Conservation (phyloP, 2,888 invertebrate genomes). For the Chloroclysta siterata region DNA sequence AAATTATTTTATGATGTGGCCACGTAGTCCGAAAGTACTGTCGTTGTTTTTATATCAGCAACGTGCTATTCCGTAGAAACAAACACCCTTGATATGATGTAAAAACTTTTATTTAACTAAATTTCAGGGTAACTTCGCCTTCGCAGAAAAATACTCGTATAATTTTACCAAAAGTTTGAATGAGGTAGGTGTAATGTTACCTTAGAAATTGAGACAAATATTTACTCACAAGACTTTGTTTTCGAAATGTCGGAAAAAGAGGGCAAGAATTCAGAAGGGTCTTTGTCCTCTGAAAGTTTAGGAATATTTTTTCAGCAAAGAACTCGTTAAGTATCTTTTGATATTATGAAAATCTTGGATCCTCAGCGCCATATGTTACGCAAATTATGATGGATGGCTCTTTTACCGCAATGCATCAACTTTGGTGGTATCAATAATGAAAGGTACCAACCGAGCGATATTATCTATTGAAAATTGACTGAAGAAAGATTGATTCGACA, state of each 20-base stretch:
- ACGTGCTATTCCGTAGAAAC: not conserved
- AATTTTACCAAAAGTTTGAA: not conserved
- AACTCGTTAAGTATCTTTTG: conserved; percentile 35
- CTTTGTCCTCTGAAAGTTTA: not conserved
- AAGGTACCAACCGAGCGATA: conserved; percentile 29
- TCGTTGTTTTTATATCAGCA: too few relatives aligned
- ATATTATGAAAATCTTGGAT: conserved; percentile 33
- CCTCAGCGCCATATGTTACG: conserved; percentile 35
- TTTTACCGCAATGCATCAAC: conserved; percentile 33
- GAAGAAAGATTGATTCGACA: conserved; percentile 5
- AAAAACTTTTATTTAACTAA: not conserved
- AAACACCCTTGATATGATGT: not conserved
- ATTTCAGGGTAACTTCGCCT: not conserved
- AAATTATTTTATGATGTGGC: too few relatives aligned
- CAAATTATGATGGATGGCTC: conserved; percentile 43
- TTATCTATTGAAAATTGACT: conserved; percentile 30
- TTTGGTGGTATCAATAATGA: conserved; percentile 29
- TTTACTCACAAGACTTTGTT: conserved; percentile 7
- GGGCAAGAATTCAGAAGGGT: not conserved
- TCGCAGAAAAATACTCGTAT: not conserved
- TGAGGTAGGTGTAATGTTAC: not conserved
- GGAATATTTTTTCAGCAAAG: conserved; percentile 23
- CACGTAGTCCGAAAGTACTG: too few relatives aligned
- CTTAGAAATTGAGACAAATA: conserved; percentile 16
- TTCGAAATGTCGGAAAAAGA: not conserved